Base-by-base conservation (phyloP, 1,140 invertebrate genomes). In the Procambarus virginalis region DNA sequence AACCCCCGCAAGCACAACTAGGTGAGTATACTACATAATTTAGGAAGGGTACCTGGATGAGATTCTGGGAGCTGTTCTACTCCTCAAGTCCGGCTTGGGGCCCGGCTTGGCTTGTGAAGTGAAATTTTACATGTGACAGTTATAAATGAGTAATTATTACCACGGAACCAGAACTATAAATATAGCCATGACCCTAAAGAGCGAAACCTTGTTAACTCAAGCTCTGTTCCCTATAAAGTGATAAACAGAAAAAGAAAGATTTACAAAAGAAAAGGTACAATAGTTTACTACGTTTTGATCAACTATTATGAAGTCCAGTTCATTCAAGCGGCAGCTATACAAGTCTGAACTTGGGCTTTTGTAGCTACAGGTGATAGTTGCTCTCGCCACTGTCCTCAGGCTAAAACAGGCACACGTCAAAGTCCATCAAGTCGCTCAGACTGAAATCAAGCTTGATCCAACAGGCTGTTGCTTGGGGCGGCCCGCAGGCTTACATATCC, bases 161-260 rank as follows among this genome's bases (percentile, higher is more conserved):
- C 91, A 91, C 76, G 81, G 91, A 91, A 91, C 91, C 91, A 91
- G 85, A 91, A 87, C 80, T 89, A 88, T 89, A 86, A 84, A 87
- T 91, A 91, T 84, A 91, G 82, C 91, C 91, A 89, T 88, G 91
- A 91, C 91, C 91, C 91, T 91, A 76, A 86, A 91, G 90, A 87
- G 91, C 89, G 91, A 91, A 91, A 91, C 91, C 91, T 91, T 91
- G 91, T 91, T 91, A 91, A 91, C 91, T 91, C 91, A 91, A 91
- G 86, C 91, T 91, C 91, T 89, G 91, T 88, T 91, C 91, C 85
- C 85, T 89, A 91, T 48, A 77, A 87, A 91, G 76, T 85, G 86
- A 89, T 85, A 87, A 90, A 87, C 80, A 86, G 73, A 88, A 89
- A 70, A 34, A 85, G 81, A 76, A 89, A 60, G 70, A 88, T 89